Evolutionary conservation across 2,888 invertebrate genomes (phyloP).

Genomic region (Phaonia tiefii): DNA sequence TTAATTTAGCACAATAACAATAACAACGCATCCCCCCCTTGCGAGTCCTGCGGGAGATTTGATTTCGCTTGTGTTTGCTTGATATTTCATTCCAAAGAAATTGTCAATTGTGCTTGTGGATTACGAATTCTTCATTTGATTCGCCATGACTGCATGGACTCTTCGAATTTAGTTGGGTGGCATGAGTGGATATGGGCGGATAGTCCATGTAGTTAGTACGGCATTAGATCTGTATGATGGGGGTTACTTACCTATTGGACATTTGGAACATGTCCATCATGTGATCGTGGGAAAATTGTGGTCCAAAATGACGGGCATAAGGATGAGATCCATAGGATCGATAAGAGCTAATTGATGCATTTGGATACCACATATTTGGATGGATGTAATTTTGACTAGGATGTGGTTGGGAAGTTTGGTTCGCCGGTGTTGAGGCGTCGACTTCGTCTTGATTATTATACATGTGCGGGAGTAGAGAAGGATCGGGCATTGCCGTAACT

Average conservation of each 20-base stretch:
- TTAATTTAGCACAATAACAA: constrained; percentile 51
- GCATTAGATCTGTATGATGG: neutral
- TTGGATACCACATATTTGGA: constrained; percentile 78
- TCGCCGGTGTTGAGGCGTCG: constrained; percentile 11
- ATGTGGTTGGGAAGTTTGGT: constrained; percentile 48
- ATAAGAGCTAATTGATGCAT: constrained; percentile 72
- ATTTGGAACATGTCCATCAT: constrained; percentile 79
- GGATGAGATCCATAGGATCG: constrained; percentile 67
- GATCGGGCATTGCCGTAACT: constrained; percentile 63
- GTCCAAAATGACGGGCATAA: constrained; percentile 55
- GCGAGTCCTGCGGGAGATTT: constrained; percentile 59
- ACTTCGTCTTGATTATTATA: constrained; percentile 32
- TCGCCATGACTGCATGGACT: too few species aligned
- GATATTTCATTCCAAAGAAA: constrained; percentile 44
- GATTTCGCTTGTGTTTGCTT: constrained; percentile 36
- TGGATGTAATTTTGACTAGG: constrained; percentile 66
- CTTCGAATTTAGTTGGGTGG: too few species aligned
- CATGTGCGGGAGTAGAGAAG: neutral
- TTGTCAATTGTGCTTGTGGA: constrained; percentile 43
- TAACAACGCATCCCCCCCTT: constrained; percentile 34
- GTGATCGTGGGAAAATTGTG: constrained; percentile 72
- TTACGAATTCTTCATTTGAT: constrained; percentile 20
- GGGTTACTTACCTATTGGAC: constrained; percentile 78
- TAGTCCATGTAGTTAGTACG: too few species aligned
- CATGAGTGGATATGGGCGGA: too few species aligned